Evolutionary conservation across 2,113 vertebrate species (phyloP).

Genomic region (Apus apus): DNA sequence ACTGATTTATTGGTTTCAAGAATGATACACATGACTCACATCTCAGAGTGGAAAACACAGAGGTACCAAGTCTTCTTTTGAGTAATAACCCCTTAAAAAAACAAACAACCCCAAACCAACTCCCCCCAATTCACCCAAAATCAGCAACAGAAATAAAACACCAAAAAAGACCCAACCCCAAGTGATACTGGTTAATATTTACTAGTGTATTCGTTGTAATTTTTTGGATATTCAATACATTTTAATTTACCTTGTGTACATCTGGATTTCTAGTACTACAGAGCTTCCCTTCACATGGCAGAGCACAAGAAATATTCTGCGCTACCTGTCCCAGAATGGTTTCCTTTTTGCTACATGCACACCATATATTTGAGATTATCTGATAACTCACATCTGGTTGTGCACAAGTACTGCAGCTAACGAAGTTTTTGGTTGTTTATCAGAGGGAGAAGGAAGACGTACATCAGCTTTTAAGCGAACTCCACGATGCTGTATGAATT

Average conservation of each 20-base stretch:
- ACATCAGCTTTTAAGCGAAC: neutral
- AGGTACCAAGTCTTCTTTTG: neutral
- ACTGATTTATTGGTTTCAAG: neutral
- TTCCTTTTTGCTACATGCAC: neutral
- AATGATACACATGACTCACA: neutral
- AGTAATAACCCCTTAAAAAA: neutral
- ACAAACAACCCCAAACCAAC: neutral
- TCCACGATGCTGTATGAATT: neutral
- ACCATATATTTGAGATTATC: neutral
- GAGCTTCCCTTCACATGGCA: neutral
- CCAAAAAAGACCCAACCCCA: neutral
- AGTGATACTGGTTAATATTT: neutral
- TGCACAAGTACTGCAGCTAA: neutral
- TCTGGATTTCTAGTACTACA: neutral
- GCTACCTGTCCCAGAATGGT: neutral
- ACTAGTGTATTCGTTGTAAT: neutral
- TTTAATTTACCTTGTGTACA: neutral
- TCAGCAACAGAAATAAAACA: neutral
- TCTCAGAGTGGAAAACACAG: neutral
- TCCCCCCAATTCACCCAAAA: neutral
- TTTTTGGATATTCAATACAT: neutral
- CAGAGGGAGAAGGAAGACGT: neutral
- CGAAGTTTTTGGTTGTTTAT: neutral
- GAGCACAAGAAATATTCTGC: neutral
- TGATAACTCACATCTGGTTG: conserved; percentile 16